phyloP scores from a whole-genome alignment of 2,797 vertebrate genomes.

The Coregonus ussuriensis region DNA sequence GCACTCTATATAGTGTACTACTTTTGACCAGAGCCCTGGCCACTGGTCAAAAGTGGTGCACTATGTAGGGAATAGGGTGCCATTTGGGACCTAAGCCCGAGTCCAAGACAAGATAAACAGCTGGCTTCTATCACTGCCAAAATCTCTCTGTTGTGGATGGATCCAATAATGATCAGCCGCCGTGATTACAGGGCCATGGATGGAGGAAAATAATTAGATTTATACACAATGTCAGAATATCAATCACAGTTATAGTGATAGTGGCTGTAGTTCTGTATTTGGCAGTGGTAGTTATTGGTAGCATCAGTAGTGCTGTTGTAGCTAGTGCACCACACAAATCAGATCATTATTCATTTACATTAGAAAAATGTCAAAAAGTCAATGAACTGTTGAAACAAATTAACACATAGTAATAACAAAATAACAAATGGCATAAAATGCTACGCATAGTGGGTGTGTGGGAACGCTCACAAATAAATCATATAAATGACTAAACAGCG shows the following conservation, averaged over 20 bases:
- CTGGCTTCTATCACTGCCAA: slow-evolving; percentile 22
- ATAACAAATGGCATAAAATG: neutral
- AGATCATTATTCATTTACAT: neutral
- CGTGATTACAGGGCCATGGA: neutral
- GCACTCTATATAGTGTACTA: neutral
- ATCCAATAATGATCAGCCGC: slow-evolving; percentile 9
- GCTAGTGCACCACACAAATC: neutral
- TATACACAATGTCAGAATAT: neutral
- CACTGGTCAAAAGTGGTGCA: neutral
- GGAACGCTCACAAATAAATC: neutral
- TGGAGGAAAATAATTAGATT: slow-evolving; percentile 1
- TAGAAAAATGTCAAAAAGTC: neutral
- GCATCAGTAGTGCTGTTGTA: neutral
- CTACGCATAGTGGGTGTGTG: neutral
- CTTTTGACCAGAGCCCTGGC: no score
- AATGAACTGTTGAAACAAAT: slow-evolving; percentile 5
- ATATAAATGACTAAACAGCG: slow-evolving; percentile 10
- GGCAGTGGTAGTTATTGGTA: neutral
- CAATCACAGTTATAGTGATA: neutral
- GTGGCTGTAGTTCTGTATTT: neutral
- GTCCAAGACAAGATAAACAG: slow-evolving; percentile 31
- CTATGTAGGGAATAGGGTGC: neutral
- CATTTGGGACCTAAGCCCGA: neutral
- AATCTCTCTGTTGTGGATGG: slow-evolving; percentile 2
- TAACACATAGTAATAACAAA: neutral